phyloP scores from a whole-genome alignment of 2,113 vertebrate genomes.

The Hystrix cristata region DNA sequence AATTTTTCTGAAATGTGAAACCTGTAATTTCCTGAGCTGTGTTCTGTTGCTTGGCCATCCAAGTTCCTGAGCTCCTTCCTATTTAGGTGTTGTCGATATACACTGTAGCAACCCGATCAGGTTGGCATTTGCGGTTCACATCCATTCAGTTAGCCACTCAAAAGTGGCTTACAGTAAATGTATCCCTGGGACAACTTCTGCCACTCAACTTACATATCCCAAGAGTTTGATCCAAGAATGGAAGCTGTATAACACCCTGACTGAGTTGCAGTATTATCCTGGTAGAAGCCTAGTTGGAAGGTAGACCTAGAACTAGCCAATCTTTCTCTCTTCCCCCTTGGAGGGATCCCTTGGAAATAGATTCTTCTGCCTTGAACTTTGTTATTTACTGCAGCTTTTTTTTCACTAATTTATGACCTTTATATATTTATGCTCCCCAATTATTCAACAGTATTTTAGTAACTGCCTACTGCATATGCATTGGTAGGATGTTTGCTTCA shows the following conservation, averaged over 20 bases:
- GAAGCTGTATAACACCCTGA: not conserved
- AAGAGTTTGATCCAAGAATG: not conserved
- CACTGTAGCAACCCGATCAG: not conserved
- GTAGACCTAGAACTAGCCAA: not conserved
- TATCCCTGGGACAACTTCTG: not conserved
- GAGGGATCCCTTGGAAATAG: not conserved
- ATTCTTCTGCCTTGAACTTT: not conserved
- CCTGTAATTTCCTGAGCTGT: constrained; percentile 29
- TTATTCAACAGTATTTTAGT: not conserved
- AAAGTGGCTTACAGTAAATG: not conserved
- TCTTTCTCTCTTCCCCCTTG: not conserved
- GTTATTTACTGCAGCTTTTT: not conserved
- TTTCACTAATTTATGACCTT: not conserved
- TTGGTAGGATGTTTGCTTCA: not conserved
- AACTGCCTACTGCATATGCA: not conserved
- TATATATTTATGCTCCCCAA: not conserved
- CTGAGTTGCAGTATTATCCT: not conserved
- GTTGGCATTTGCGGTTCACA: not conserved
- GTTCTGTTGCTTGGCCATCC: constrained; percentile 19
- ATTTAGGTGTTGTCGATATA: not conserved
- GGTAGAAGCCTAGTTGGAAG: not conserved
- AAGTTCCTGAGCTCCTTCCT: not conserved
- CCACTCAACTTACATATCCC: not conserved
- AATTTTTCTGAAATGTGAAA: constrained; percentile 69
- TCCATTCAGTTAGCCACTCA: constrained; percentile 3